phyloP scores from a whole-genome alignment of 2,888 invertebrate genomes.

The Cetonia aurata region DNA sequence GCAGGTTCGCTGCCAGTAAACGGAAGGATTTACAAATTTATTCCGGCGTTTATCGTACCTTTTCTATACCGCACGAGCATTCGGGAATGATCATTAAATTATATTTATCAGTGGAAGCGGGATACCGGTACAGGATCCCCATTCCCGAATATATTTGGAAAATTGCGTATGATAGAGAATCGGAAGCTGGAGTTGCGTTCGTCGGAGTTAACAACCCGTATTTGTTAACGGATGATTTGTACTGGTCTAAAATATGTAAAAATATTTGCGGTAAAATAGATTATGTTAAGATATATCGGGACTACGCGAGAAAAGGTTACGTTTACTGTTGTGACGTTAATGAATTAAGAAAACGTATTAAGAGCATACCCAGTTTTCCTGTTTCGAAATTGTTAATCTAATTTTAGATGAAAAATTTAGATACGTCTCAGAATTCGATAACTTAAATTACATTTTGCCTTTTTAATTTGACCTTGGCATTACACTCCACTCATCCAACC shows the following conservation, averaged over 20 bases:
- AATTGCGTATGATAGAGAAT: constrained; percentile 69
- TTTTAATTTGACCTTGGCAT: too few species aligned
- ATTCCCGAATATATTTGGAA: constrained; percentile 72
- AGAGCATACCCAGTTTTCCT: constrained; percentile 68
- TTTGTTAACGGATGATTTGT: constrained; percentile 55
- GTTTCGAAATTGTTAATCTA: too few species aligned
- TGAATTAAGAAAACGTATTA: constrained; percentile 69
- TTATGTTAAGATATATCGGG: constrained; percentile 72
- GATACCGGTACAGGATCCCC: constrained; percentile 65
- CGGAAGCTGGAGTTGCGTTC: constrained; percentile 70
- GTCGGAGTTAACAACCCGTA: constrained; percentile 74
- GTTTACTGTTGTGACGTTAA: constrained; percentile 74
- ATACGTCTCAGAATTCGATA: too few species aligned
- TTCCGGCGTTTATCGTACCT: constrained; percentile 72
- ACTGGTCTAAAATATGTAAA: constrained; percentile 53
- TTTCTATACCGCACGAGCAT: constrained; percentile 68
- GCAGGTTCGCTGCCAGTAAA: constrained; percentile 64
- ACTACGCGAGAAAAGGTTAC: constrained; percentile 69
- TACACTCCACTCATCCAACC: too few species aligned
- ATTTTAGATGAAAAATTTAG: too few species aligned
- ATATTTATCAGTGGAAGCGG: constrained; percentile 57
- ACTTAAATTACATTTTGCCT: too few species aligned
- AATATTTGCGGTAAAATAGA: constrained; percentile 70
- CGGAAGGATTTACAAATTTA: constrained; percentile 66
- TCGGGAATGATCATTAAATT: constrained; percentile 50